Percentiles rank a stretch among this genome's conserved stretches.
phyloP scores from a whole-genome alignment of 2,113 vertebrate species.

The Peromyscus maniculatus region DNA sequence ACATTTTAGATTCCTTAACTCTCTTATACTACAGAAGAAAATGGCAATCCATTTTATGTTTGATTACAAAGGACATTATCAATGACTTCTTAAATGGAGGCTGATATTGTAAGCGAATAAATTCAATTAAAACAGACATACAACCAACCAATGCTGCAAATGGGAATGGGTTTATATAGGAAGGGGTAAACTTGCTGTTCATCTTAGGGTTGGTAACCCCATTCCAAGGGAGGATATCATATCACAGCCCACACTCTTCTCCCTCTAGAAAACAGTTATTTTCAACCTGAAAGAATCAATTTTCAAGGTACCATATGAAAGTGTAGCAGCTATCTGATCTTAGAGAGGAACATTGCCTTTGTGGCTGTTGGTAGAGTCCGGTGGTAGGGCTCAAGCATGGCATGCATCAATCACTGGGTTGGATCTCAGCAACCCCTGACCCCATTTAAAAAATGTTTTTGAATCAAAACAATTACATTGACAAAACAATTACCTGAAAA shows the following conservation, averaged over 20 bases:
- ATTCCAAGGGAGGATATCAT: not conserved
- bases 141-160: not conserved
- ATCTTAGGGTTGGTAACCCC: not conserved
- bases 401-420: not conserved
- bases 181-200: constrained; percentile 54
- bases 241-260: not conserved
- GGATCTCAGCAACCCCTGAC: not conserved
- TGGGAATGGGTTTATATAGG: constrained; percentile 15
- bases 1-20: not conserved
- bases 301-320: constrained; percentile 3
- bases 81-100: constrained; percentile 39
- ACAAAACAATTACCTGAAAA: constrained; percentile 91
- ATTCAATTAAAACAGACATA: constrained; percentile 2
- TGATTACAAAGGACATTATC: constrained; percentile 27
- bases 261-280: constrained; percentile 11
- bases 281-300: constrained; percentile 12
- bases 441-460: not conserved
- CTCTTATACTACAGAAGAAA: constrained; percentile 11
- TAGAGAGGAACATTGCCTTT: not conserved
- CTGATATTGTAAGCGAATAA: constrained; percentile 11
- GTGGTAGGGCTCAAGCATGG: not conserved
- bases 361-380: not conserved
- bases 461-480: constrained; percentile 31
- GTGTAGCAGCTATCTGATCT: constrained; percentile 21
- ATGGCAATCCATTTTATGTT: constrained; percentile 51